phyloP scores from a whole-genome alignment of 2,113 vertebrate species.

The Neofelis nebulosa region DNA sequence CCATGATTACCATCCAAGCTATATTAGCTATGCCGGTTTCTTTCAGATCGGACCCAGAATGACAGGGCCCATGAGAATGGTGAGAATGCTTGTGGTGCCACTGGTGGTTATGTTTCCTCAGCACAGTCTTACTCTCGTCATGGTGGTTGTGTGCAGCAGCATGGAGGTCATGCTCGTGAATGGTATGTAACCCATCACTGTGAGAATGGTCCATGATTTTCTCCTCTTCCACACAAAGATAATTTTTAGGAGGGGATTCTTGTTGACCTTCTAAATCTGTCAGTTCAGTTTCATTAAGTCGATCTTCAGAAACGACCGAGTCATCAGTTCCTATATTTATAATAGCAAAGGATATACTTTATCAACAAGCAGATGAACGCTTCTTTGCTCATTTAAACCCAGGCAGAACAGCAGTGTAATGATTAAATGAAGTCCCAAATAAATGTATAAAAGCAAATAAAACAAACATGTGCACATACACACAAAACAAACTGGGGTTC shows the following conservation, averaged over 20 bases:
- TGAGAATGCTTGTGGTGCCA: constrained; percentile 90
- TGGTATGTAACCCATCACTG: constrained; percentile 78
- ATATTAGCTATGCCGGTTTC: constrained; percentile 97
- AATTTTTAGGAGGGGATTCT: constrained; percentile 89
- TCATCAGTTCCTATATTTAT: constrained; percentile 87
- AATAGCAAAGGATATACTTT: constrained; percentile 21
- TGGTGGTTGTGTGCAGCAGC: constrained; percentile 83
- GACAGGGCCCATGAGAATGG: constrained; percentile 96
- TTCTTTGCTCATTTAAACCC: not conserved
- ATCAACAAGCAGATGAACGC: not conserved
- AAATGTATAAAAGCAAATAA: not conserved
- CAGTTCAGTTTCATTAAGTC: constrained; percentile 93
- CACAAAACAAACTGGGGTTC: not conserved
- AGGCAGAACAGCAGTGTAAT: not conserved
- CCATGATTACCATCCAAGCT: constrained; percentile 99
- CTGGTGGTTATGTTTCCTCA: constrained; percentile 87
- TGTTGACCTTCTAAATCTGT: constrained; percentile 89
- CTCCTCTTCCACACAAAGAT: constrained; percentile 84
- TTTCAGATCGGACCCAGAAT: constrained; percentile 97
- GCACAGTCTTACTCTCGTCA: constrained; percentile 81
- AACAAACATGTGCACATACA: not conserved
- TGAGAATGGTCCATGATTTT: constrained; percentile 78
- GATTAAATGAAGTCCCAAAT: not conserved
- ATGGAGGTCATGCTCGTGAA: constrained; percentile 78
- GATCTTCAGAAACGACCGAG: constrained; percentile 87